Conservation (phyloP, 92 coral and sea anemone genomes). For the Phenganax subtilis region DNA sequence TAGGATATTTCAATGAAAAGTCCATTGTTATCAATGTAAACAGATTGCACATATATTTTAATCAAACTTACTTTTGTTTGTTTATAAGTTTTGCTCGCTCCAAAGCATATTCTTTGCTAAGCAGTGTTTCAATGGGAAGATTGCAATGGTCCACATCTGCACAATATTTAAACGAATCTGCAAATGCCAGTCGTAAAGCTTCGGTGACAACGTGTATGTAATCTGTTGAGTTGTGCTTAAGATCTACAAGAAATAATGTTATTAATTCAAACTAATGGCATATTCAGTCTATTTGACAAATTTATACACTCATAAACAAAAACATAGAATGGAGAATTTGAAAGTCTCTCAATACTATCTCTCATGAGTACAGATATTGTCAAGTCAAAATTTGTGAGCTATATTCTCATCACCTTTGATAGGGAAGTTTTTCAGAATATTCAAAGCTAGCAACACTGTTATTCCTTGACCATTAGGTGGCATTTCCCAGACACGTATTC, state of each 20-base stretch:
- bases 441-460: conserved; percentile 76
- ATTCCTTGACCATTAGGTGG: conserved; percentile 98
- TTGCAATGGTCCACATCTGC: conserved; percentile 76
- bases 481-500: conserved; percentile 90
- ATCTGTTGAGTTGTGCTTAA: conserved; percentile 74
- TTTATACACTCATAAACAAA: too few species aligned
- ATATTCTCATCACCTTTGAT: conserved; percentile 53
- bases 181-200: conserved; percentile 75
- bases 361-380: too few species aligned
- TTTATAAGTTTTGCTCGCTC: conserved; percentile 56
- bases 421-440: conserved; percentile 80
- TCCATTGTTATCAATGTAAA: too few species aligned
- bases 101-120: conserved; percentile 67
- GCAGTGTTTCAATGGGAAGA: conserved; percentile 62
- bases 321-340: too few species aligned
- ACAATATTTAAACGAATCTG: conserved; percentile 80
- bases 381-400: background rate
- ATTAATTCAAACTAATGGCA: too few species aligned
- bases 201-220: conserved; percentile 75
- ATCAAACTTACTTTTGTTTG: conserved; percentile 59
- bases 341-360: too few species aligned
- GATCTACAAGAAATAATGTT: conserved; percentile 41
- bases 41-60: background rate
- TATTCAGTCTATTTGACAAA: too few species aligned
- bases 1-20: too few species aligned